These are phyloP conservation scores for Oxytorus armatus DNA, from an alignment of 2,888 invertebrate species.

Conservation along the genomic window DNA sequence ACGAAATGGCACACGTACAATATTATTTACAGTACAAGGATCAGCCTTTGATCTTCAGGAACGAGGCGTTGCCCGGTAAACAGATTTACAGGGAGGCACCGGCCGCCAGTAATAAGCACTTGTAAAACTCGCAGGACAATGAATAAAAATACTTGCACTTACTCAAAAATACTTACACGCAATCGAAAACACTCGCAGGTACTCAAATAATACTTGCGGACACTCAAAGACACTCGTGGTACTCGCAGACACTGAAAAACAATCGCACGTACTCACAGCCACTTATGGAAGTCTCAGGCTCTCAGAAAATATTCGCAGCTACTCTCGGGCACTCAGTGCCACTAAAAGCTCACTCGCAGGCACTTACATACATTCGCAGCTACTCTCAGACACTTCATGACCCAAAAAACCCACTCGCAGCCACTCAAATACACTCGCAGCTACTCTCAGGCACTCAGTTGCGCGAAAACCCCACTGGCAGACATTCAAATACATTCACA, in stretches of 20 bases:
- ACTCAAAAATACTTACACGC: not conserved
- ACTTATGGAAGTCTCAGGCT: not conserved
- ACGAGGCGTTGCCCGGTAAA: slow-evolving; percentile 92
- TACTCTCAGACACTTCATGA: not conserved
- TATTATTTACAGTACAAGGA: slow-evolving; percentile 92
- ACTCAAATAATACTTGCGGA: not conserved
- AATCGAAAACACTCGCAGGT: not conserved
- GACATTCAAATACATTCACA: no score
- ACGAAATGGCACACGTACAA: slow-evolving; percentile 93
- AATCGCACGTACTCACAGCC: not conserved
- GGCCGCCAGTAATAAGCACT: not conserved
- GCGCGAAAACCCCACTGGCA: no score
- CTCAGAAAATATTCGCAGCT: not conserved
- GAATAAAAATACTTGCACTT: no score
- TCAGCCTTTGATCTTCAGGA: slow-evolving; percentile 90
- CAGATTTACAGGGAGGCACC: no score
- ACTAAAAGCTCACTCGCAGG: not conserved
- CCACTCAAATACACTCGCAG: no score
- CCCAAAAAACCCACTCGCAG: no score
- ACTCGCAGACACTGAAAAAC: not conserved
- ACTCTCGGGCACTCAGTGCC: not conserved
- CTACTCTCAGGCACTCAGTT: not conserved
- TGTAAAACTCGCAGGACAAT: not conserved
- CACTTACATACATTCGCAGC: not conserved
- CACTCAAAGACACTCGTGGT: not conserved